These are phyloP conservation scores for Montipora foliosa DNA, from an alignment of 64 coral and sea anemone species.

Conservation along the genomic window DNA sequence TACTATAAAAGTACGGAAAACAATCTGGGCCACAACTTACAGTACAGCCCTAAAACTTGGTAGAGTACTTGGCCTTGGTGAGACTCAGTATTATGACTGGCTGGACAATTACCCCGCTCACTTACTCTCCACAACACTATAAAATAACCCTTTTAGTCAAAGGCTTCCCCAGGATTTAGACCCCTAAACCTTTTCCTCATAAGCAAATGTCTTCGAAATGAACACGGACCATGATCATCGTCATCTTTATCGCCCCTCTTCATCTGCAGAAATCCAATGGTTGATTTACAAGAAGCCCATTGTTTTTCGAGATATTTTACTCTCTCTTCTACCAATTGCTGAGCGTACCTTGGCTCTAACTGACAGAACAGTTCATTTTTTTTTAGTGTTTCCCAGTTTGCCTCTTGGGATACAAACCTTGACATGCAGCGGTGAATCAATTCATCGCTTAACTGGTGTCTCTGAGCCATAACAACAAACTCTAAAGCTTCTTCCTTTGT, in stretches of 20 bases:
- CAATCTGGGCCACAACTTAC: too few relatives aligned
- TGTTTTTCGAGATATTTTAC: conserved; percentile 30
- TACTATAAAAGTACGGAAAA: too few relatives aligned
- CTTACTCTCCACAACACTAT: too few relatives aligned
- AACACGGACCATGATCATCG: conserved; percentile 9
- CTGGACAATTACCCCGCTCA: too few relatives aligned
- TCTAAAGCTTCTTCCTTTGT: not conserved
- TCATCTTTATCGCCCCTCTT: conserved; percentile 27
- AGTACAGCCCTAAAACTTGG: too few relatives aligned
- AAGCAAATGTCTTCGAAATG: conserved; percentile 34
- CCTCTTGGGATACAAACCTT: conserved; percentile 24
- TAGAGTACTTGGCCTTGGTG: too few relatives aligned
- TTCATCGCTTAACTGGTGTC: conserved; percentile 6
- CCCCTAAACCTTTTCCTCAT: conserved; percentile 25
- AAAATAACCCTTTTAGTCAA: not conserved
- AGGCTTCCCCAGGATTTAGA: not conserved
- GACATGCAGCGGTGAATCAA: conserved; percentile 36
- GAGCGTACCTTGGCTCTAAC: conserved; percentile 33
- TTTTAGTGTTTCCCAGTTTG: conserved; percentile 29
- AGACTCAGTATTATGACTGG: too few relatives aligned
- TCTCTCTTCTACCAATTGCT: conserved; percentile 30
- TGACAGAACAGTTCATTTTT: conserved; percentile 26
- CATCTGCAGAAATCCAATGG: conserved; percentile 22
- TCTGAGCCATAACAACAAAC: conserved; percentile 42
- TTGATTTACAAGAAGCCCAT: conserved; percentile 11